Conservation (phyloP, 2,888 invertebrate genomes). For the Tetragonula carbonaria region DNA sequence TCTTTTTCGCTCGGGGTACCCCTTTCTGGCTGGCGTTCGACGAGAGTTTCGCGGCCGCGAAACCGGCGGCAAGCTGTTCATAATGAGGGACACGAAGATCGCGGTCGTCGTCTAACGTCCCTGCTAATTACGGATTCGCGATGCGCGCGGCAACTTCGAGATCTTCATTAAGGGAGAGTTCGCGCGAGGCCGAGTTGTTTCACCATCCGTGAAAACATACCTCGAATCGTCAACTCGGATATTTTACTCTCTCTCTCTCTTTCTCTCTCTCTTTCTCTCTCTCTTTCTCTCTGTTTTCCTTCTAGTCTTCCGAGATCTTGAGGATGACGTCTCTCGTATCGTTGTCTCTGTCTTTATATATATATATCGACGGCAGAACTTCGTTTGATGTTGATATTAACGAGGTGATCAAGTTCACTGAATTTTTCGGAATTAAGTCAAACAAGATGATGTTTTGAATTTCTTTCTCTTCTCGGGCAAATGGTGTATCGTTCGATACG, state of each 20-base stretch:
- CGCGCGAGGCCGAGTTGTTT: slow-evolving; percentile 22
- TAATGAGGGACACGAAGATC: slow-evolving; percentile 58
- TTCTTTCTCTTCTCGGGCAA: too few relatives aligned
- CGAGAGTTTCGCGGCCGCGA: slow-evolving; percentile 51
- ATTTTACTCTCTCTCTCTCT: not conserved
- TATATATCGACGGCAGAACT: not conserved
- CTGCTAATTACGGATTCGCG: slow-evolving; percentile 69
- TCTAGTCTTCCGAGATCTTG: not conserved
- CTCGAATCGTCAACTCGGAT: slow-evolving; percentile 15
- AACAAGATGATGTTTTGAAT: too few relatives aligned
- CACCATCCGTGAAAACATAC: slow-evolving; percentile 38
- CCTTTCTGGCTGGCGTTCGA: slow-evolving; percentile 32
- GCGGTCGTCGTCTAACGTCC: slow-evolving; percentile 52
- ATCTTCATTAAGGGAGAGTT: slow-evolving; percentile 65
- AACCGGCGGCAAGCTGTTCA: slow-evolving; percentile 47
- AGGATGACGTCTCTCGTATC: not conserved
- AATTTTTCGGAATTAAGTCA: too few relatives aligned
- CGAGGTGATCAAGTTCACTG: too few relatives aligned
- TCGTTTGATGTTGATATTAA: too few relatives aligned
- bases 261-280: not conserved
- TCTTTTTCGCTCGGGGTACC: slow-evolving; percentile 36
- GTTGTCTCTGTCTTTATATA: not conserved
- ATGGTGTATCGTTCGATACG: too few relatives aligned
- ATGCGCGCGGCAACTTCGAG: slow-evolving; percentile 56
- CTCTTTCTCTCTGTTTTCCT: not conserved